These are phyloP conservation scores for Desmophyllum pertusum DNA, from an alignment of 92 coral and sea anemone genomes.

Conservation along the genomic window DNA sequence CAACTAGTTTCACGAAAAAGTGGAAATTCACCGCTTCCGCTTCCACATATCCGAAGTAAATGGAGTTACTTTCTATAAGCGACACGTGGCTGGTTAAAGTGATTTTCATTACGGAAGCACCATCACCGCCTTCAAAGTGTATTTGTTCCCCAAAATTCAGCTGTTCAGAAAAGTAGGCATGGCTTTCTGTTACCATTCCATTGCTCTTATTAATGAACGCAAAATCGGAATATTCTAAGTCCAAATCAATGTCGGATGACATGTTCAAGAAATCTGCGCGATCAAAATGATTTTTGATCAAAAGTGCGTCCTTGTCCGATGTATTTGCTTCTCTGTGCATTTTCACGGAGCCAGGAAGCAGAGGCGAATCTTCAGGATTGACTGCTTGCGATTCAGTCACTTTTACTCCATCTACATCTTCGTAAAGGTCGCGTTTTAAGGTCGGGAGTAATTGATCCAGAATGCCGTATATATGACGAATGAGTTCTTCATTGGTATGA, in stretches of 20 bases:
- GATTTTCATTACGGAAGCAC: slow-evolving; percentile 29
- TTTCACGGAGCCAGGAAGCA: slow-evolving; percentile 51
- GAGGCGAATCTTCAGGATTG: slow-evolving; percentile 27
- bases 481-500: slow-evolving; percentile 7
- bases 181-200: slow-evolving; percentile 54
- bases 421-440: slow-evolving; percentile 48
- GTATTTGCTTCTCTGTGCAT: slow-evolving; percentile 65
- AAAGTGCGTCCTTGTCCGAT: slow-evolving; percentile 7
- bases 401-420: slow-evolving; percentile 42
- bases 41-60: slow-evolving; percentile 20
- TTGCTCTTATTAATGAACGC: slow-evolving; percentile 41
- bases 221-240: slow-evolving; percentile 21
- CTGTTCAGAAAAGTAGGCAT: slow-evolving; percentile 20
- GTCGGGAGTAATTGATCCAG: slow-evolving; percentile 48
- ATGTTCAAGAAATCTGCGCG: slow-evolving; percentile 27
- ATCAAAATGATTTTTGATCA: slow-evolving; percentile 44
- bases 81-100: slow-evolving; percentile 31
- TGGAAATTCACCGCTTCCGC: not conserved
- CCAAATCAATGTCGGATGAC: slow-evolving; percentile 58
- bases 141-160: slow-evolving; percentile 51
- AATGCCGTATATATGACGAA: slow-evolving; percentile 32
- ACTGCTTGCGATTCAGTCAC: not conserved
- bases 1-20: slow-evolving; percentile 15
- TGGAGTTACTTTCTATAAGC: slow-evolving; percentile 2
- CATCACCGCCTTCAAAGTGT: slow-evolving; percentile 23